Evolutionary conservation across 92 coral and sea anemone species (phyloP).

Genomic region (Pocillopora meandrina): DNA sequence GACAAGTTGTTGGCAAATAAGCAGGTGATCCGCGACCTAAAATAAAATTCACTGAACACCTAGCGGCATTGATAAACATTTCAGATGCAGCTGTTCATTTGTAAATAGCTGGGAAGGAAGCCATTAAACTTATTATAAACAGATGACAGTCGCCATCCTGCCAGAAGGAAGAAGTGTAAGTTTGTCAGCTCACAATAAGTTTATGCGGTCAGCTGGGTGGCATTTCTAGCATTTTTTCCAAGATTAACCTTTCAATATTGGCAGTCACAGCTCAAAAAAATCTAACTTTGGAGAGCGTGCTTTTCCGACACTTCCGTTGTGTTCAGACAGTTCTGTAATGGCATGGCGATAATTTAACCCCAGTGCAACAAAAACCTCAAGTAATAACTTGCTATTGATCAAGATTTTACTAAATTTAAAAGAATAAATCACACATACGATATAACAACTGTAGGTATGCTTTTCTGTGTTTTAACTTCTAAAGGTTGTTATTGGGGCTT

Average conservation of each 20-base stretch:
- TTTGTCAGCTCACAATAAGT: not conserved
- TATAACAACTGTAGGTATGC: no score
- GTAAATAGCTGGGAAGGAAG: conserved; percentile 37
- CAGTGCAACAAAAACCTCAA: no score
- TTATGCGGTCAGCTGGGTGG: not conserved
- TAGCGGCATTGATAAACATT: not conserved
- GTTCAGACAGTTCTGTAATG: not conserved
- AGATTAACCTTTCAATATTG: conserved; percentile 6
- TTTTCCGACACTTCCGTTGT: conserved; percentile 27
- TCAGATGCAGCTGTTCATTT: not conserved
- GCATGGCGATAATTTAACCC: not conserved
- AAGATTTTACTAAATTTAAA: not conserved
- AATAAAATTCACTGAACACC: no score
- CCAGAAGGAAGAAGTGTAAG: not conserved
- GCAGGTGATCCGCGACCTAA: no score
- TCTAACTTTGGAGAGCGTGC: not conserved
- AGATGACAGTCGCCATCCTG: conserved; percentile 1
- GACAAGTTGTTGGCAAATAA: no score
- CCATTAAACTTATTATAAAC: conserved; percentile 14
- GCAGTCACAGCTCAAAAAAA: not conserved
- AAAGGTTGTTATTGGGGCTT: no score
- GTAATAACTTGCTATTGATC: not conserved
- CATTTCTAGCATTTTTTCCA: conserved; percentile 2
- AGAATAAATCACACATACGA: not conserved
- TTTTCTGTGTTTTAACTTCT: no score